phyloP scores from a whole-genome alignment of 35 echinoderm and acorn worm genomes.

The Acanthaster planci region DNA sequence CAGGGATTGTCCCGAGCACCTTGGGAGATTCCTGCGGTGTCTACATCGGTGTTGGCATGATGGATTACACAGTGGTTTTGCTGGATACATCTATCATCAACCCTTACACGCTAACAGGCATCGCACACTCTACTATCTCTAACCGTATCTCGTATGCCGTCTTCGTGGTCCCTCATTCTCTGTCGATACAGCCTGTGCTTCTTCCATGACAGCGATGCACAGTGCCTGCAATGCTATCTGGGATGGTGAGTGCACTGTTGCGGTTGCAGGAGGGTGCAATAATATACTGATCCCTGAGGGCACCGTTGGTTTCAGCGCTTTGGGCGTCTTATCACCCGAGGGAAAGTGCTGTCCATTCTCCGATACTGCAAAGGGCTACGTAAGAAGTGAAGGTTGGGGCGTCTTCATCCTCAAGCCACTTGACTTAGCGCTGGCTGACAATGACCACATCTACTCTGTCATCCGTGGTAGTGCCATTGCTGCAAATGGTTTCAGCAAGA shows the following conservation, averaged over 20 bases:
- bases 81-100: constrained; percentile 72
- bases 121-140: constrained; percentile 72
- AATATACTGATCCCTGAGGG: constrained; percentile 71
- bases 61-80: constrained; percentile 77
- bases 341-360: constrained; percentile 92
- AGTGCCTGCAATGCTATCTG: constrained; percentile 76
- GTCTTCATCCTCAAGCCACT: constrained; percentile 81
- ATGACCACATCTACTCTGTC: constrained; percentile 86
- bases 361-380: constrained; percentile 83
- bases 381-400: constrained; percentile 90
- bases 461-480: constrained; percentile 76
- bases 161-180: constrained; percentile 72
- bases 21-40: constrained; percentile 76
- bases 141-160: constrained; percentile 96
- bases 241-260: constrained; percentile 76
- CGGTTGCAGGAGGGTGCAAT: constrained; percentile 70
- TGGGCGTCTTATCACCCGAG: constrained; percentile 92
- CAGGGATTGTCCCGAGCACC: constrained; percentile 70
- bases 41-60: constrained; percentile 89
- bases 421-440: constrained; percentile 67
- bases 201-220: constrained; percentile 86
- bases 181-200: constrained; percentile 87
- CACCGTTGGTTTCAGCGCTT: constrained; percentile 83
- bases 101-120: constrained; percentile 84
- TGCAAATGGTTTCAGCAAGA: constrained; percentile 79